A percentile compares a stretch with the other conserved stretches of the same genome.
Conservation (phyloP, 2,797 vertebrate genomes). For the Sebastes jordani region DNA sequence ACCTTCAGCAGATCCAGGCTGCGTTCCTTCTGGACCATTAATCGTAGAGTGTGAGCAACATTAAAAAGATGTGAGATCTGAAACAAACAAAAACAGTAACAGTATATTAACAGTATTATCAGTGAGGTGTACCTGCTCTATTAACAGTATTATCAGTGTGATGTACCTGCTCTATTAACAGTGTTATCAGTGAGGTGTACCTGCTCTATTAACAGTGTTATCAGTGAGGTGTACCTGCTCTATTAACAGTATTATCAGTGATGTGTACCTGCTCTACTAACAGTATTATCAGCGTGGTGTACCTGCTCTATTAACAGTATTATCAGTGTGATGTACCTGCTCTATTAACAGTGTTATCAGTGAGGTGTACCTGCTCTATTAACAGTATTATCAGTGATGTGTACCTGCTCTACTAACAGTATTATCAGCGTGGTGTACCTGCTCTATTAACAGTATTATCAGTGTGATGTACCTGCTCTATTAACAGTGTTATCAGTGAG, state of each 20-base stretch:
- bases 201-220: too few species aligned
- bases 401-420: constrained; percentile 90
- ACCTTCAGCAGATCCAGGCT: constrained; percentile 96
- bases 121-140: too few species aligned
- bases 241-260: too few species aligned
- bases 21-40: constrained; percentile 96
- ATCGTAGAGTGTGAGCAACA: constrained; percentile 89
- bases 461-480: too few species aligned
- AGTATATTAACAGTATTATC: too few species aligned
- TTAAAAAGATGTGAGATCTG: constrained; percentile 97
- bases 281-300: not conserved
- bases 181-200: too few species aligned
- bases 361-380: constrained; percentile 86
- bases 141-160: too few species aligned
- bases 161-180: too few species aligned
- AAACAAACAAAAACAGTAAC: constrained; percentile 14
- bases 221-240: too few species aligned
- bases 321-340: constrained; percentile 81
- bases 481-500: too few species aligned
- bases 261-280: constrained; percentile 90
- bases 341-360: constrained; percentile 78
- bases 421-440: constrained; percentile 78
- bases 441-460: constrained; percentile 69
- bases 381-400: too few species aligned
- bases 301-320: constrained; percentile 86